Percentiles rank a stretch among this genome's conserved stretches.
Conservation (phyloP, 2,797 vertebrate genomes). For the Amniataba percoides region DNA sequence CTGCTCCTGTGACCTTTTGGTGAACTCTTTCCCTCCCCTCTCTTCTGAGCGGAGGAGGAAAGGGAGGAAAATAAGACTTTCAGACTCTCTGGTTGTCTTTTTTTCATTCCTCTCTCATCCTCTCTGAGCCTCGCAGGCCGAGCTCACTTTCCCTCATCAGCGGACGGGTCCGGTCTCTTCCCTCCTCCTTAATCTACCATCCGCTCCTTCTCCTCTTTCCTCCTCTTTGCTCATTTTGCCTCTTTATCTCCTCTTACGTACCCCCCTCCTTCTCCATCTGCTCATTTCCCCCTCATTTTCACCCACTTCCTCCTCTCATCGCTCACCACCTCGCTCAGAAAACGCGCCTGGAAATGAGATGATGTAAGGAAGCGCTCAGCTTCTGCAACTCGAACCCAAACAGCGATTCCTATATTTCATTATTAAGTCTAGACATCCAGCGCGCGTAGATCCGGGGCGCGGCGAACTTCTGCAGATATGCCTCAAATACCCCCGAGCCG, state of each 20-base stretch:
- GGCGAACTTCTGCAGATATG: neutral
- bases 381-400: constrained; percentile 47
- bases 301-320: constrained; percentile 19
- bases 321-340: constrained; percentile 15
- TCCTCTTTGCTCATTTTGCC: constrained; percentile 23
- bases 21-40: constrained; percentile 74
- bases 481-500: constrained; percentile 13
- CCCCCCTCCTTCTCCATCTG: neutral
- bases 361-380: constrained; percentile 57
- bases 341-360: constrained; percentile 48
- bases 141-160: constrained; percentile 35
- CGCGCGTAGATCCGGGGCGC: constrained; percentile 11
- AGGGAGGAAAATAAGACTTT: constrained; percentile 21
- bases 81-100: constrained; percentile 25
- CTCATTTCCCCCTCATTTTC: constrained; percentile 46
- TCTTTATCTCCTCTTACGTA: constrained; percentile 28
- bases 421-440: constrained; percentile 6
- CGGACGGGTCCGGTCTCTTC: constrained; percentile 29
- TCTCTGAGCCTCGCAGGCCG: constrained; percentile 14
- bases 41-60: neutral
- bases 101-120: constrained; percentile 38
- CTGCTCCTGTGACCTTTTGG: constrained; percentile 74
- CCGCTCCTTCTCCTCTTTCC: neutral
- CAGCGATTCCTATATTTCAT: constrained; percentile 17
- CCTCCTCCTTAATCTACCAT: constrained; percentile 40